Evolutionary conservation across 2,113 vertebrate genomes (phyloP).

Genomic region (Bufo bufo): DNA sequence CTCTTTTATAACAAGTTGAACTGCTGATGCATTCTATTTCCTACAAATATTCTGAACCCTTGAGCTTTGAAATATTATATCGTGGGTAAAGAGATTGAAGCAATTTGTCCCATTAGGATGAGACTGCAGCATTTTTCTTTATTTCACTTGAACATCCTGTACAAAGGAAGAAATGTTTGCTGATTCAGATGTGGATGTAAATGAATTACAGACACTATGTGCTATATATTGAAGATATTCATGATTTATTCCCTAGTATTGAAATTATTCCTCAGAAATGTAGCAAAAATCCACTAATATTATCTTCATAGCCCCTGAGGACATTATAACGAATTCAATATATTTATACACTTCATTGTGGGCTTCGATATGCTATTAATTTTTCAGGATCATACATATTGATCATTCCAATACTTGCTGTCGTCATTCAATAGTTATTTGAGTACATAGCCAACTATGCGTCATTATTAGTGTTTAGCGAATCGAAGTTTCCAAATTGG

Average conservation of each 20-base stretch:
- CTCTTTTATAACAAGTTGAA: conserved; percentile 10
- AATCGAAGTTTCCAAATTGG: too few species aligned
- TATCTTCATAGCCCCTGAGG: background rate
- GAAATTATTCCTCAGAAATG: background rate
- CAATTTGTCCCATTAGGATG: background rate
- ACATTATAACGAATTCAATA: background rate
- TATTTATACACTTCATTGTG: background rate
- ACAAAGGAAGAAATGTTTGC: conserved; percentile 19
- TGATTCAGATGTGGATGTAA: conserved; percentile 2
- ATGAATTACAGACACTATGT: background rate
- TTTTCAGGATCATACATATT: background rate
- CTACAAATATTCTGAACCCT: conserved; percentile 10
- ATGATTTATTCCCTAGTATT: background rate
- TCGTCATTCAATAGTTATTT: too few species aligned
- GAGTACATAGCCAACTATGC: too few species aligned
- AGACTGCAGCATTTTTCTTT: conserved; percentile 20
- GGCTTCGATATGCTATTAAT: background rate
- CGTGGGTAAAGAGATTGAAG: conserved; percentile 12
- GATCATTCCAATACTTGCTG: too few species aligned
- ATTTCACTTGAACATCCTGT: background rate
- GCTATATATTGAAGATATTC: background rate
- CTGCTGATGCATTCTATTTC: background rate
- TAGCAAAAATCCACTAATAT: background rate
- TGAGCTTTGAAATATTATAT: conserved; percentile 1
- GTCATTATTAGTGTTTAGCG: too few species aligned